phyloP scores from a whole-genome alignment of 2,113 vertebrate genomes.

The Malurus elegans region DNA sequence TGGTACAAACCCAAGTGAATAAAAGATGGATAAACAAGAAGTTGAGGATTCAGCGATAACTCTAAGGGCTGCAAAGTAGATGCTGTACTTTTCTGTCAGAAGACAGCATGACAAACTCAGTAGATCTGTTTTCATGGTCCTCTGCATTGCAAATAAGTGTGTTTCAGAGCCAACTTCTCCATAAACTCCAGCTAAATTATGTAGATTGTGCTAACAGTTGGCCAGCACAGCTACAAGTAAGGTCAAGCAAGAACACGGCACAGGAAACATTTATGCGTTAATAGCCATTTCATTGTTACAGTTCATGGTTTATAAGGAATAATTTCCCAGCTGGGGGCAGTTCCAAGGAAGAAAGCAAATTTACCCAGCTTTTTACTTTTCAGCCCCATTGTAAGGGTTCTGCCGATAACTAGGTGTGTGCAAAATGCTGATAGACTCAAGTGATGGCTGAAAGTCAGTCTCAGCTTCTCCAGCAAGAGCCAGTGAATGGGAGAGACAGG shows the following conservation, averaged over 20 bases:
- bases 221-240: background rate
- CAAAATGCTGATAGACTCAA: background rate
- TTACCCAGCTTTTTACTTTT: background rate
- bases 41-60: background rate
- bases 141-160: background rate
- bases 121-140: background rate
- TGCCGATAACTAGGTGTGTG: background rate
- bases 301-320: background rate
- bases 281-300: background rate
- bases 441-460: background rate
- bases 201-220: background rate
- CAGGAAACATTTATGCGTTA: background rate
- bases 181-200: background rate
- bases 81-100: background rate
- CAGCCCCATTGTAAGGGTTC: background rate
- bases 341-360: background rate
- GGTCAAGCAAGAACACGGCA: background rate
- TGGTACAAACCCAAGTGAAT: background rate
- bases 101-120: background rate
- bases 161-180: conserved; percentile 1
- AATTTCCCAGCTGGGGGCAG: background rate
- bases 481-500: background rate
- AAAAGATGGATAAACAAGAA: background rate
- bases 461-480: background rate
- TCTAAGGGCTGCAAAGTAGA: background rate